A percentile compares a stretch with the other conserved stretches of the same genome.
Evolutionary conservation across 2,797 vertebrate genomes (phyloP).

Genomic region (Anas bahamensis): DNA sequence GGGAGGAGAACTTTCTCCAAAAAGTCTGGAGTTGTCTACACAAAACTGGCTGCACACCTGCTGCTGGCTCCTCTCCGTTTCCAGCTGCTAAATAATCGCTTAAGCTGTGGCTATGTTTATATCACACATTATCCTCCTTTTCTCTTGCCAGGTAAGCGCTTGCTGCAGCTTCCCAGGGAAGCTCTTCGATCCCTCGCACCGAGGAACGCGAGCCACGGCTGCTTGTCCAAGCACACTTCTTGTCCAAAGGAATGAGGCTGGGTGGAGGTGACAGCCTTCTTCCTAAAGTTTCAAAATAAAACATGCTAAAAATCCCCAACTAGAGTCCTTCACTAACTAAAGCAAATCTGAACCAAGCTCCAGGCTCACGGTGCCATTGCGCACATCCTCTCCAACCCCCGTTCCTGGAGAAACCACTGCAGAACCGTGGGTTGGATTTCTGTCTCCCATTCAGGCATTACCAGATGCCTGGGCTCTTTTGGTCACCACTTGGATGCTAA

Average conservation of each 20-base stretch:
- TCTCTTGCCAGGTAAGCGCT: not conserved
- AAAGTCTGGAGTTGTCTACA: not conserved
- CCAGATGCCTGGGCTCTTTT: not conserved
- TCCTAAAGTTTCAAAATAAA: not conserved
- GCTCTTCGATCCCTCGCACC: not conserved
- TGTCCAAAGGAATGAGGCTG: not conserved
- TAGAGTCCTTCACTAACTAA: not conserved
- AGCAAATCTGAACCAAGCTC: not conserved
- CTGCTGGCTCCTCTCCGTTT: not conserved
- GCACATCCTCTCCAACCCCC: not conserved
- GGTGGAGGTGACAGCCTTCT: not conserved
- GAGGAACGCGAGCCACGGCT: not conserved
- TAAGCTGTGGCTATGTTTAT: not conserved
- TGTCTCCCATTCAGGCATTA: not conserved
- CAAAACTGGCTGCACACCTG: not conserved
- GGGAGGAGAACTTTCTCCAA: not conserved
- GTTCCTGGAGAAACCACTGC: not conserved
- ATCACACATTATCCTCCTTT: not conserved
- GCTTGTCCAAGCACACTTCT: rapidly evolving
- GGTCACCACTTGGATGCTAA: not conserved
- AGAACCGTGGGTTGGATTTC: not conserved
- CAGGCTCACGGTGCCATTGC: not conserved
- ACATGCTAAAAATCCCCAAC: not conserved
- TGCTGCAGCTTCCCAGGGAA: not conserved
- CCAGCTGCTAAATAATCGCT: not conserved